These are phyloP conservation scores for Neosilurus mollespiculum DNA, from an alignment of 2,797 vertebrate genomes.

Conservation along the genomic window DNA sequence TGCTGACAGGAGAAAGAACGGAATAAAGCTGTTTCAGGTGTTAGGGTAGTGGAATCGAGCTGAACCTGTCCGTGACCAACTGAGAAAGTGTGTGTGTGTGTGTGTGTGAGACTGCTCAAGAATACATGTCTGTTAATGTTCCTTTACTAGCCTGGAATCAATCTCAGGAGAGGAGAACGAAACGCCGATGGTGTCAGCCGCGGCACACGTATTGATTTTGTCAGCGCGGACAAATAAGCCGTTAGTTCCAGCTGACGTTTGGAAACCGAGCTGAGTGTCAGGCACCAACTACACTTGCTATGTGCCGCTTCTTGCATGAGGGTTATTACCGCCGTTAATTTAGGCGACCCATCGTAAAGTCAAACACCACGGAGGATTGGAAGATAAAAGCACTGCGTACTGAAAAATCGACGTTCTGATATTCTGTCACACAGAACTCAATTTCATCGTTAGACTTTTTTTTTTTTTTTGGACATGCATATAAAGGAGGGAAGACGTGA, in stretches of 20 bases:
- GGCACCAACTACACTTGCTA: background rate
- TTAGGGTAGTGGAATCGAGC: background rate
- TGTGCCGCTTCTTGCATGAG: background rate
- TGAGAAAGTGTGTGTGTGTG: background rate
- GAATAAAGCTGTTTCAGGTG: background rate
- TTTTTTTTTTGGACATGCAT: too few species aligned
- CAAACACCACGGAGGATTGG: background rate
- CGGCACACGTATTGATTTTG: slow-evolving; percentile 39
- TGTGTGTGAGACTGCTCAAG: background rate
- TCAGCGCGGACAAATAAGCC: slow-evolving; percentile 46
- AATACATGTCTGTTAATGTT: slow-evolving; percentile 11
- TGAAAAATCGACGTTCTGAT: background rate
- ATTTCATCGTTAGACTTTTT: background rate
- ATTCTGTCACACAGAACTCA: background rate
- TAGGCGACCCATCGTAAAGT: background rate
- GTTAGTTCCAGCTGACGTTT: slow-evolving; percentile 22
- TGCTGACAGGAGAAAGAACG: slow-evolving; percentile 7
- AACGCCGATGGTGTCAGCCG: slow-evolving; percentile 32
- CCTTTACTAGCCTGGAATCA: slow-evolving; percentile 22
- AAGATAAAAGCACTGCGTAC: background rate
- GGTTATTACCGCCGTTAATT: background rate
- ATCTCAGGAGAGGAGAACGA: slow-evolving; percentile 36
- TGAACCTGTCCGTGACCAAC: background rate
- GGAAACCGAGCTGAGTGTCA: slow-evolving; percentile 32
- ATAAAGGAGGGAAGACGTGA: too few species aligned